Evolutionary conservation across 2,797 vertebrate genomes (phyloP).

Genomic region (Pseudocheirus occidentalis): DNA sequence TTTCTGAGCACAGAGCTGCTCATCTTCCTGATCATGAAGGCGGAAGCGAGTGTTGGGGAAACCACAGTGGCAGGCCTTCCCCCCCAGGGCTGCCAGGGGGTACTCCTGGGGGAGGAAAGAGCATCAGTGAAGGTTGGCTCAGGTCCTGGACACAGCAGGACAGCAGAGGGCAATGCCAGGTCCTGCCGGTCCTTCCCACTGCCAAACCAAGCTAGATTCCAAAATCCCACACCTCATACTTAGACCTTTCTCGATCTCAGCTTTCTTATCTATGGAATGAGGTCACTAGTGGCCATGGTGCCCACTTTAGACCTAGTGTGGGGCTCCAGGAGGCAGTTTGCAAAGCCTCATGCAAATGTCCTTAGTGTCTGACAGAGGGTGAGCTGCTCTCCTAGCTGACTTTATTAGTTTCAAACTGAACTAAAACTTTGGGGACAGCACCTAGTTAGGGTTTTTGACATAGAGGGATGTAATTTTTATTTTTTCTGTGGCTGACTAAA

Average conservation of each 20-base stretch:
- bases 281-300: neutral
- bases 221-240: neutral
- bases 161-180: neutral
- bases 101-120: constrained; percentile 88
- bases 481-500: neutral
- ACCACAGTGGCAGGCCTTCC: constrained; percentile 91
- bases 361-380: neutral
- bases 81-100: constrained; percentile 91
- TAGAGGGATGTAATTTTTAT: neutral
- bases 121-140: neutral
- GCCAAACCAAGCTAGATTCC: neutral
- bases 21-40: constrained; percentile 93
- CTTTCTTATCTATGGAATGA: neutral
- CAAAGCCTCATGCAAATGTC: neutral
- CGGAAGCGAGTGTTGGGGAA: constrained; percentile 94
- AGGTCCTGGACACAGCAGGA: neutral
- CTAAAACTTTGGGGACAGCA: neutral
- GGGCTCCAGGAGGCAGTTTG: neutral
- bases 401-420: neutral
- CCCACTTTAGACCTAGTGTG: neutral
- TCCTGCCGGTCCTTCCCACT: neutral
- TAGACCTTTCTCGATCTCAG: neutral
- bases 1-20: constrained; percentile 92
- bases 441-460: neutral
- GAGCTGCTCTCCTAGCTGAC: neutral